Conservation (phyloP, 2,797 vertebrate genomes). For the Carapus acus region DNA sequence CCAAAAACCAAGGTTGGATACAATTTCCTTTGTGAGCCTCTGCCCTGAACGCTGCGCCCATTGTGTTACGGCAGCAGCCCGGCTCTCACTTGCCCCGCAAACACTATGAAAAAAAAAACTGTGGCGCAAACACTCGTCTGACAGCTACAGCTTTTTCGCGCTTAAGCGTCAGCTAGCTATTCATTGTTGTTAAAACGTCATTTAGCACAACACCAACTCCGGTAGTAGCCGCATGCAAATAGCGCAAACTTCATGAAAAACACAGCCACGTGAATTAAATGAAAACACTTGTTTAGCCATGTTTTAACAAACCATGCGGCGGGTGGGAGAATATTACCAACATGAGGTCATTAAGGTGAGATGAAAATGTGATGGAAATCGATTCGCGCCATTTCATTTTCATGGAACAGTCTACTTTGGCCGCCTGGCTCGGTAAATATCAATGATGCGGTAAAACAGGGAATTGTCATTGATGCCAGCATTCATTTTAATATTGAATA, state of each 20-base stretch:
- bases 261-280: constrained; percentile 29
- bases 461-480: constrained; percentile 36
- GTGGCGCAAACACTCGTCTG: no score
- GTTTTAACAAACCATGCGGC: constrained; percentile 16
- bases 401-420: constrained; percentile 40
- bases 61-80: no score
- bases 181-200: constrained; percentile 30
- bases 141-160: no score
- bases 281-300: constrained; percentile 33
- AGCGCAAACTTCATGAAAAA: constrained; percentile 18
- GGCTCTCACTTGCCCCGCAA: no score
- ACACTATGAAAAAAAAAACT: no score
- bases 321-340: constrained; percentile 37
- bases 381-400: constrained; percentile 46
- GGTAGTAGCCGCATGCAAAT: constrained; percentile 37
- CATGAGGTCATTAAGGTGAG: constrained; percentile 31
- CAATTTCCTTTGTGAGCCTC: no score
- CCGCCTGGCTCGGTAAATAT: constrained; percentile 29
- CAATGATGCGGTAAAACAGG: constrained; percentile 37
- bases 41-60: no score
- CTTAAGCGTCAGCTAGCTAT: constrained; percentile 18
- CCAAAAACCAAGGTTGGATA: no score
- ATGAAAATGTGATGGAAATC: constrained; percentile 44
- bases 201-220: constrained; percentile 33
- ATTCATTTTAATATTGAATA: constrained; percentile 47